Evolutionary conservation across 1,140 invertebrate species (phyloP).

Genomic region (Diachasma alloeum): DNA sequence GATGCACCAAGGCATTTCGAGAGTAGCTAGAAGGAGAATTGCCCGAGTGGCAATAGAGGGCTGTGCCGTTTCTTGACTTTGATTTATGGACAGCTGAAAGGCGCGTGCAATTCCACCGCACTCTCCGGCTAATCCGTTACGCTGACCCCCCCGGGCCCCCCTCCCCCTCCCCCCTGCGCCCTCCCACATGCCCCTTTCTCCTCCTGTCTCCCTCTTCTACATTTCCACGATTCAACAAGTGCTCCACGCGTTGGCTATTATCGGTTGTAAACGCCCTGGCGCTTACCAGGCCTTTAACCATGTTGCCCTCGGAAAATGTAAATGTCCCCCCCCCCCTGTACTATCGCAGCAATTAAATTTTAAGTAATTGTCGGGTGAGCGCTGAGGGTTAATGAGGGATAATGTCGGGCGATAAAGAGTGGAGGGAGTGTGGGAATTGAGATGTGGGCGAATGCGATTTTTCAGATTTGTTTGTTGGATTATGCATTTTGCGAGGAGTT

Average conservation of each 20-base stretch:
- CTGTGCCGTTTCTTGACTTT: conserved; percentile 49
- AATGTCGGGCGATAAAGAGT: too few relatives aligned
- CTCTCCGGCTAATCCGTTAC: conserved; percentile 53
- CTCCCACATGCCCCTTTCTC: conserved; percentile 51
- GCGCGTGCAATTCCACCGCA: conserved; percentile 41
- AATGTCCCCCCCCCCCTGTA: conserved; percentile 17
- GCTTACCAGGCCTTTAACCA: conserved; percentile 33
- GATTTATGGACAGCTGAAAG: conserved; percentile 59
- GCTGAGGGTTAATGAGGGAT: neutral
- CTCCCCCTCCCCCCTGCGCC: conserved; percentile 26
- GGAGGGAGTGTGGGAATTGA: too few relatives aligned
- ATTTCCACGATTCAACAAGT: conserved; percentile 63
- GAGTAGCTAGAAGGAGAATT: conserved; percentile 25
- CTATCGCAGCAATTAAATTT: neutral
- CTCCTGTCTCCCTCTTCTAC: conserved; percentile 20
- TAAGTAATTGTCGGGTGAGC: conserved; percentile 1
- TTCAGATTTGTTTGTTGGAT: too few relatives aligned
- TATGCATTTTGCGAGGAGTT: too few relatives aligned
- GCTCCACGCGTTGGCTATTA: conserved; percentile 46
- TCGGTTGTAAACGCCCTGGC: conserved; percentile 34
- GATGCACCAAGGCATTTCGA: neutral
- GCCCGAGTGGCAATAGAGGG: conserved; percentile 10
- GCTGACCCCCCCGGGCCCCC: conserved; percentile 44
- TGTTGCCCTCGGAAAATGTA: conserved; percentile 33
- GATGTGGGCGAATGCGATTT: too few relatives aligned